Conservation (phyloP, 2,888 invertebrate species). For the Melikaiella ostensackeni region DNA sequence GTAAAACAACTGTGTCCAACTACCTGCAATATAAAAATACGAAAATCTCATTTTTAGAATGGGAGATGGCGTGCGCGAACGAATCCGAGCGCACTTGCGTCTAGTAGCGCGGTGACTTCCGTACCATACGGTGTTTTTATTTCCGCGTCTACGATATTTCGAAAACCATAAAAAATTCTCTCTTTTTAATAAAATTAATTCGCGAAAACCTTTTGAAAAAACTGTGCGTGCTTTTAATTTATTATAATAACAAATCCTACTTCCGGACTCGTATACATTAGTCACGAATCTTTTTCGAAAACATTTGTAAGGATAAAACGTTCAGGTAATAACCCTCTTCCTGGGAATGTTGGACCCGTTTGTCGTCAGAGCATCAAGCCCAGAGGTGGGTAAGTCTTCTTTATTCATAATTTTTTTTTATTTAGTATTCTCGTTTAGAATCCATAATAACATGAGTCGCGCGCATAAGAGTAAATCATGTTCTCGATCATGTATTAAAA, state of each 20-base stretch:
- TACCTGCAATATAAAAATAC: no score
- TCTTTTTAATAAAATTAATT: not conserved
- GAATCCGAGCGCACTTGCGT: constrained; percentile 25
- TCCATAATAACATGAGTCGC: no score
- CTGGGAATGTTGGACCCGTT: constrained; percentile 80
- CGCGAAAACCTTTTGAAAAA: not conserved
- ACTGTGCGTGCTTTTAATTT: not conserved
- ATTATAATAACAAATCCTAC: not conserved
- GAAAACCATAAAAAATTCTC: not conserved
- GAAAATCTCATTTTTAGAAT: constrained; percentile 2
- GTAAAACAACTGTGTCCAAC: no score
- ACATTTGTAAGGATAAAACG: constrained; percentile 41
- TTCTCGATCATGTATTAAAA: no score
- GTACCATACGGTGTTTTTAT: constrained; percentile 57
- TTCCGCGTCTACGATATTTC: not conserved
- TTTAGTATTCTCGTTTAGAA: not conserved
- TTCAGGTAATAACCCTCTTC: constrained; percentile 43
- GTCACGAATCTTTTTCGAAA: not conserved
- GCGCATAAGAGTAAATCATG: no score
- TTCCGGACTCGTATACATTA: not conserved
- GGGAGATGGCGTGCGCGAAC: constrained; percentile 3
- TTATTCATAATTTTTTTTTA: constrained; percentile 47
- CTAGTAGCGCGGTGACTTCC: constrained; percentile 48
- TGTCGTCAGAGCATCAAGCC: constrained; percentile 84
- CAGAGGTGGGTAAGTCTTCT: constrained; percentile 87